A percentile compares a stretch with the other conserved stretches of the same genome.
Evolutionary conservation across 2,797 vertebrate species (phyloP).

Genomic region (Esox masquinongy): DNA sequence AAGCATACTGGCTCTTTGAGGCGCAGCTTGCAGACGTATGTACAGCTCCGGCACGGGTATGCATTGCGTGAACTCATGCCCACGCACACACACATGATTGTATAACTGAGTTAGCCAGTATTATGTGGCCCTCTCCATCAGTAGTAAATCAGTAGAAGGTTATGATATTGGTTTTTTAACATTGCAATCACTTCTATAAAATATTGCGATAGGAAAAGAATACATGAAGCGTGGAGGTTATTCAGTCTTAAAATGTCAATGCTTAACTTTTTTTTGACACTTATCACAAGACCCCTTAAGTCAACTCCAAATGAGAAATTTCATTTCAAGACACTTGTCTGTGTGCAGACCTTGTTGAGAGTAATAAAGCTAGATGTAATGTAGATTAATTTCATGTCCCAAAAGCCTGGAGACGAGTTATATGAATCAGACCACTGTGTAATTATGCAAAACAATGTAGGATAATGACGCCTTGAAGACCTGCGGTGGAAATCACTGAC

Average conservation of each 20-base stretch:
- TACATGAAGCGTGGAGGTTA: constrained; percentile 11
- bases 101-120: not conserved
- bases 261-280: not conserved
- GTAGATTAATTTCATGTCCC: not conserved
- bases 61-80: not conserved
- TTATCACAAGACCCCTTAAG: not conserved
- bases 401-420: not conserved
- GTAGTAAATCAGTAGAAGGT: constrained; percentile 18
- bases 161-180: not conserved
- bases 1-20: not conserved
- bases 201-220: constrained; percentile 7
- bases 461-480: not conserved
- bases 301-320: not conserved
- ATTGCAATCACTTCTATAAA: not conserved
- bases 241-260: constrained; percentile 27
- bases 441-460: not conserved
- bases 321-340: not conserved
- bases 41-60: not conserved
- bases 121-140: not conserved
- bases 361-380: not conserved
- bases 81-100: too few species aligned
- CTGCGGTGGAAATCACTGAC: not conserved
- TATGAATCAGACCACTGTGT: not conserved
- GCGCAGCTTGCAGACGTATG: not conserved
- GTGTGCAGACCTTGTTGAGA: not conserved